Base-by-base conservation (phyloP, 2,113 vertebrate genomes). In the Antennarius striatus region DNA sequence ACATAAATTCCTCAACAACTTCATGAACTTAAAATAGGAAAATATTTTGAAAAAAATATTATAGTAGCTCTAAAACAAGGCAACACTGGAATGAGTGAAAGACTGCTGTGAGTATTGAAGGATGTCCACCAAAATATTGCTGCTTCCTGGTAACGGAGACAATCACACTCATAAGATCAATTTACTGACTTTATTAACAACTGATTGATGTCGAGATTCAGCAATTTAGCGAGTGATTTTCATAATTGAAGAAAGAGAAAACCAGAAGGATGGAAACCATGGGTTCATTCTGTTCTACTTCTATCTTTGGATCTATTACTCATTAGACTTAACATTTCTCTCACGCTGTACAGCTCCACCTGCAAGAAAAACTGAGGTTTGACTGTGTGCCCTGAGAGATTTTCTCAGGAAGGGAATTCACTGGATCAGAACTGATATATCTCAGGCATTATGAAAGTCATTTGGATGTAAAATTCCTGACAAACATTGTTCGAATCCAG, bases 341-440 rank as follows among this genome's bases (percentile, higher is more conserved):
- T 2, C 6, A 12, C 54, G 14, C 10, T 47, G 47, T 5, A 11
- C 36, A 28, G 53, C 63, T 22, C 36, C 30, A 59, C 61, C 32
- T 63, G 42, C 10, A 63, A 54, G 40, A 43, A 39, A 64, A 36
- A 53, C 16, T 30, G 50, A 54, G 65, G 10, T 13, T 36, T 40
- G 56, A 53, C 12, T 50, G 14, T 7, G 36, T 17, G 14, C 45
- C 15, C 16, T 56, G 12, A 22, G 14, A 11, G 15, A 32, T 46
- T 14, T 17, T 16, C 6, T 6, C 13, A 14, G 52, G 36, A 28
- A n/a, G 11, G n/a, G 3, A 29, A 55, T 42, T 78, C 53, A 63
- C 64, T 32, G 61, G 22, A 46, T 77, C 60, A 58, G 29, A 78
- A 64, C 47, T 68, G 57, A 76, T 83, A 17, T 8, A 60, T 65